Percentiles rank a stretch among this genome's conserved stretches.
Conservation (phyloP, 2,797 vertebrate species). For the Gorsachius magnificus region DNA sequence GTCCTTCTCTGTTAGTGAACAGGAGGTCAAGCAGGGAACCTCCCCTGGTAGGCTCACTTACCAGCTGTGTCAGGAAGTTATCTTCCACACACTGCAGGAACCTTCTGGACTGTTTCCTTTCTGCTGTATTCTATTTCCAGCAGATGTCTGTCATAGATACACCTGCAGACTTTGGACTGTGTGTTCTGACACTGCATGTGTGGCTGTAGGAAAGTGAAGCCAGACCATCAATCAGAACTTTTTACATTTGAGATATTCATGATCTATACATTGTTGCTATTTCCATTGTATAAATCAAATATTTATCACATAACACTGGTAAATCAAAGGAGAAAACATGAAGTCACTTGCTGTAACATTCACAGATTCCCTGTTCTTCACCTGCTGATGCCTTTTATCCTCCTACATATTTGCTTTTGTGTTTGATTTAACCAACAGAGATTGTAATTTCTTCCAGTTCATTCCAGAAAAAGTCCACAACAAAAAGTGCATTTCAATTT, state of each 20-base stretch:
- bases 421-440: background rate
- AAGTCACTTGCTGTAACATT: background rate
- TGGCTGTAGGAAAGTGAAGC: background rate
- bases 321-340: background rate
- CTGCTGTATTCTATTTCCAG: too few relatives aligned
- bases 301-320: background rate
- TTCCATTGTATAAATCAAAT: conserved; percentile 33
- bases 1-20: too few relatives aligned
- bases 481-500: background rate
- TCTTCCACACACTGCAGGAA: too few relatives aligned
- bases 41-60: too few relatives aligned
- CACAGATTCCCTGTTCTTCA: background rate
- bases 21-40: too few relatives aligned
- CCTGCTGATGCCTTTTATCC: background rate
- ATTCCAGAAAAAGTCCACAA: background rate
- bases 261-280: background rate
- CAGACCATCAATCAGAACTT: conserved; percentile 2
- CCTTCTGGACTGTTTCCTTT: too few relatives aligned
- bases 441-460: background rate
- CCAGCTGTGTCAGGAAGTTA: too few relatives aligned
- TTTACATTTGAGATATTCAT: background rate
- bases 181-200: background rate
- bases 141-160: too few relatives aligned
- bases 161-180: background rate
- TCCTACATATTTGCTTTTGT: background rate